Evolutionary conservation across 2,888 invertebrate species (phyloP).

Genomic region (Mythimna vitellina): DNA sequence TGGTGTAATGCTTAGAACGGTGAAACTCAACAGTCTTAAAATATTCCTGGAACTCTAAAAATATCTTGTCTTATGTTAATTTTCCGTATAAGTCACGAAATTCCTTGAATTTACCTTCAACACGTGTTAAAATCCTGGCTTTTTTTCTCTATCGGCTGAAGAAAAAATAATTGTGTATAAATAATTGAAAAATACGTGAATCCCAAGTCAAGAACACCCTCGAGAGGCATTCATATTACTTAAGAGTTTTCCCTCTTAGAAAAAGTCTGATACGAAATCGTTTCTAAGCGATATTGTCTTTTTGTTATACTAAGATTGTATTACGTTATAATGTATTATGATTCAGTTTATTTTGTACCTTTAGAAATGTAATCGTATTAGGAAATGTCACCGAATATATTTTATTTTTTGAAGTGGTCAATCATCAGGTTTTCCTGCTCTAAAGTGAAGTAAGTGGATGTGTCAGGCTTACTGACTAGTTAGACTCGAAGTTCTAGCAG

Average conservation of each 20-base stretch:
- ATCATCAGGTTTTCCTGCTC: too few species aligned
- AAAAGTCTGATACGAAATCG: conserved; percentile 33
- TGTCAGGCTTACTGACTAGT: too few species aligned
- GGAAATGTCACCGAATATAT: conserved; percentile 11
- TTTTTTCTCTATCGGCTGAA: conserved; percentile 10
- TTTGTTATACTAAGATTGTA: conserved; percentile 23
- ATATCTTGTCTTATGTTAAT: not conserved
- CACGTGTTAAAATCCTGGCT: not conserved
- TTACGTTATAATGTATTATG: conserved; percentile 13
- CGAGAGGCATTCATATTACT: conserved; percentile 47
- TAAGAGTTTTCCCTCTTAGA: conserved; percentile 22
- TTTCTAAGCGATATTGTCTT: conserved; percentile 23
- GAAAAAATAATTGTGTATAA: conserved; percentile 19
- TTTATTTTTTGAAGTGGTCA: not conserved
- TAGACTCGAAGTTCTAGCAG: too few species aligned
- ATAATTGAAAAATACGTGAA: conserved; percentile 44
- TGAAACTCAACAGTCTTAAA: not conserved
- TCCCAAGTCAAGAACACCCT: conserved; percentile 18
- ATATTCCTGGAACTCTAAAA: not conserved
- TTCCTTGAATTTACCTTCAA: not conserved
- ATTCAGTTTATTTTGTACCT: conserved; percentile 6
- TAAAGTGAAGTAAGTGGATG: too few species aligned
- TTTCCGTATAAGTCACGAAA: not conserved
- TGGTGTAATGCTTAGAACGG: not conserved
- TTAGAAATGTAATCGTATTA: conserved; percentile 14